Conservation (phyloP, 2,888 invertebrate species). For the Mesochorus sp. region DNA sequence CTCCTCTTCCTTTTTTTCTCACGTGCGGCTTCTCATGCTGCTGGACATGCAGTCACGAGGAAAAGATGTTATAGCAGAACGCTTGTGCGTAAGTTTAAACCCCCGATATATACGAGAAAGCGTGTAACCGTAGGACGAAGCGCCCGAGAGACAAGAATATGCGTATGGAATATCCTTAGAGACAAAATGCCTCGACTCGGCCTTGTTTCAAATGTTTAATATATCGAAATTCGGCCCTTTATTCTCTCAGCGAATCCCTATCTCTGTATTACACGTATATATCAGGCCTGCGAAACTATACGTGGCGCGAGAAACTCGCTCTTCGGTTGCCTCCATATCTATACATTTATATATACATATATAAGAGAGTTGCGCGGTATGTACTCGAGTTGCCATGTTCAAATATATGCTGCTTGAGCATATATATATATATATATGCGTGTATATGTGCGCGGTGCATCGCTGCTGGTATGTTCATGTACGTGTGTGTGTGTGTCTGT, state of each 20-base stretch:
- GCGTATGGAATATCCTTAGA: not conserved
- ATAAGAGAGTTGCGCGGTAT: not conserved
- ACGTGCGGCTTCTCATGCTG: conserved; percentile 14
- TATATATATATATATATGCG: not conserved
- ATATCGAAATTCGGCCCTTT: not conserved
- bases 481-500: no score
- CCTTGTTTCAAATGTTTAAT: not conserved
- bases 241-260: not conserved
- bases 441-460: no score
- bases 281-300: conserved; percentile 39
- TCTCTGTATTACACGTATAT: not conserved
- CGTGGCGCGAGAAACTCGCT: conserved; percentile 48
- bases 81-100: conserved; percentile 54
- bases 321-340: conserved; percentile 18
- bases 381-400: conserved; percentile 23
- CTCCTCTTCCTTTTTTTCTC: conserved; percentile 10
- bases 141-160: conserved; percentile 15
- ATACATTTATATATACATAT: no score
- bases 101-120: conserved; percentile 54
- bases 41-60: conserved; percentile 16
- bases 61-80: conserved; percentile 5
- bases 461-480: no score
- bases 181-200: not conserved
- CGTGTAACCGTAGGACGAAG: conserved; percentile 12
- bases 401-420: not conserved